These are phyloP conservation scores for Ctenopoma multispine DNA, from an alignment of 2,797 vertebrate genomes.

Conservation along the genomic window DNA sequence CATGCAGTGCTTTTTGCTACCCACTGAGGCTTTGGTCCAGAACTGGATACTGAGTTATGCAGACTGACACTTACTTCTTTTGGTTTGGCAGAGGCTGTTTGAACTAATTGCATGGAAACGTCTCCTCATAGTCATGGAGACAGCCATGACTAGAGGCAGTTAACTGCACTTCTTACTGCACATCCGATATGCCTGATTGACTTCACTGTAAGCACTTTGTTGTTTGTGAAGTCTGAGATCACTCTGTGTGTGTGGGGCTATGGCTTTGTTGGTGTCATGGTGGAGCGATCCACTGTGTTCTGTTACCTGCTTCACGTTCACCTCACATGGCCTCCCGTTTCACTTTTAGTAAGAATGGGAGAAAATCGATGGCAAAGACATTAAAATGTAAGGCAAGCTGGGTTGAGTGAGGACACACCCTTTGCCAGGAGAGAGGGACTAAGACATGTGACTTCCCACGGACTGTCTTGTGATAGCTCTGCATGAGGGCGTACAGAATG, in stretches of 20 bases:
- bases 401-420: conserved; percentile 44
- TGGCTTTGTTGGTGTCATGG: conserved; percentile 7
- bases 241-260: neutral
- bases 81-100: conserved; percentile 56
- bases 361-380: conserved; percentile 60
- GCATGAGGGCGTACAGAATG: conserved; percentile 26
- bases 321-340: neutral
- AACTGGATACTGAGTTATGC: conserved; percentile 57
- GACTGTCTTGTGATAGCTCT: conserved; percentile 39
- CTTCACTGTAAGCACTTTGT: conserved; percentile 66
- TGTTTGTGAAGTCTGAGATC: conserved; percentile 60
- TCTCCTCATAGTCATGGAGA: conserved; percentile 50
- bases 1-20: conserved; percentile 40
- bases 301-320: conserved; percentile 34
- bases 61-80: conserved; percentile 65
- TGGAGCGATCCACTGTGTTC: conserved; percentile 22
- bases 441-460: conserved; percentile 49
- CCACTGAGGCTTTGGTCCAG: conserved; percentile 52
- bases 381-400: conserved; percentile 62
- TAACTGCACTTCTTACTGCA: conserved; percentile 55
- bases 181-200: conserved; percentile 64
- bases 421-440: conserved; percentile 31
- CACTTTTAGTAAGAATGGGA: conserved; percentile 35
- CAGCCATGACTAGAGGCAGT: conserved; percentile 63
- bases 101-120: conserved; percentile 72